Percentiles rank a stretch among this genome's conserved stretches.
phyloP scores from a whole-genome alignment of 1,140 invertebrate species.

The Calycopis cecrops region DNA sequence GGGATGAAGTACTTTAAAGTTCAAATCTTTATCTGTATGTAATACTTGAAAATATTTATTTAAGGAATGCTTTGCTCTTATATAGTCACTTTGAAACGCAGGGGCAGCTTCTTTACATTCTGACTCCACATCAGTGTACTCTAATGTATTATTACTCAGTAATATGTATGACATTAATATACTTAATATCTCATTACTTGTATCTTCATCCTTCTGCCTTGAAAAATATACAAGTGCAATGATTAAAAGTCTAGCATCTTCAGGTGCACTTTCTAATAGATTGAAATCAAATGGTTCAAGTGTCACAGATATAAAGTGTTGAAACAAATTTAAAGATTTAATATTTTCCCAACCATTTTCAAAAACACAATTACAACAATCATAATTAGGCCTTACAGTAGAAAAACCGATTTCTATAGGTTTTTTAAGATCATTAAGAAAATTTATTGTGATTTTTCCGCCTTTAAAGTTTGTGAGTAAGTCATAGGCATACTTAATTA shows the following conservation, averaged over 20 bases:
- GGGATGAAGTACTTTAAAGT: too few species aligned
- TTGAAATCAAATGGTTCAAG: conserved; percentile 21
- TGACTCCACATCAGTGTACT: too few species aligned
- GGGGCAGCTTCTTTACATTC: too few species aligned
- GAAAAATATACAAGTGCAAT: conserved; percentile 34
- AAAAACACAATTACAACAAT: conserved; percentile 24
- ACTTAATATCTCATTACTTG: conserved; percentile 19
- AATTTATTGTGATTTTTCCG: conserved; percentile 17
- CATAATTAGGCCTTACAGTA: conserved; percentile 30
- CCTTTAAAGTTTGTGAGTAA: conserved; percentile 37
- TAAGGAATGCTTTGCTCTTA: too few species aligned
- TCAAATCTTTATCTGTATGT: too few species aligned
- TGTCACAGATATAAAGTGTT: conserved; percentile 33
- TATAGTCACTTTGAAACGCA: too few species aligned
- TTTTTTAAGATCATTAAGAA: conserved; percentile 13
- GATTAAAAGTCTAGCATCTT: conserved; percentile 28
- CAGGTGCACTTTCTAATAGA: conserved; percentile 21
- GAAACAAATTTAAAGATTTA: conserved; percentile 23
- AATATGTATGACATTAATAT: conserved; percentile 33
- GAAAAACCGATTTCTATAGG: neutral
- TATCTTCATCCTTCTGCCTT: conserved; percentile 20
- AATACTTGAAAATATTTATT: too few species aligned
- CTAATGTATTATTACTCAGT: conserved; percentile 9
- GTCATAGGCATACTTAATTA: conserved; percentile 40
- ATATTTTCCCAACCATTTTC: conserved; percentile 37